These are phyloP conservation scores for Elysia crispata DNA, from an alignment of 2,888 invertebrate genomes.

Conservation along the genomic window DNA sequence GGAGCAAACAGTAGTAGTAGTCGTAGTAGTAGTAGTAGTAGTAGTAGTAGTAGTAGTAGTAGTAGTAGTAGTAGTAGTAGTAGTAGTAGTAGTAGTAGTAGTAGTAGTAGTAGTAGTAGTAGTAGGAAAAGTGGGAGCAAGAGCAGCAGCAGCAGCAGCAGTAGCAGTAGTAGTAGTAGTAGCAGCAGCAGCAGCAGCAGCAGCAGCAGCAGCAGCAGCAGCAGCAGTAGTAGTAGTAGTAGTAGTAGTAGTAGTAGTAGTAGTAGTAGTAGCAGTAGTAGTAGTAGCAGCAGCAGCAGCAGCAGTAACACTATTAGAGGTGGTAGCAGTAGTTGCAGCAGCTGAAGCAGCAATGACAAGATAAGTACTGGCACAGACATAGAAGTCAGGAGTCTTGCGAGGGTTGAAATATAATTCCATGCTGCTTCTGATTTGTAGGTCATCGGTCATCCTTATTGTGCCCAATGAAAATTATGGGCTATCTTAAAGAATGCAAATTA, in stretches of 20 bases:
- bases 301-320: background rate
- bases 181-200: background rate
- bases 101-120: slow-evolving; percentile 1
- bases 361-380: no score
- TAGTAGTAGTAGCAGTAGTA: background rate
- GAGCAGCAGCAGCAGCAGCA: slow-evolving; percentile 10
- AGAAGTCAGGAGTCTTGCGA: no score
- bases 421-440: no score
- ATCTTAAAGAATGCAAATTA: no score
- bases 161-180: slow-evolving; percentile 1
- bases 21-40: no score
- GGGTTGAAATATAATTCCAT: no score
- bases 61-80: background rate
- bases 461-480: no score
- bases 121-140: background rate
- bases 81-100: slow-evolving; percentile 10
- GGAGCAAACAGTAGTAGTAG: no score
- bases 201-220: background rate
- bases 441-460: no score
- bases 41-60: background rate
- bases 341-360: no score
- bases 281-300: background rate
- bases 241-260: no score
- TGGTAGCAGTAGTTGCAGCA: no score
- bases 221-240: background rate